A percentile compares a stretch with the other conserved stretches of the same genome.
Evolutionary conservation across 2,888 invertebrate species (phyloP).

Genomic region (Panzeria rudis): DNA sequence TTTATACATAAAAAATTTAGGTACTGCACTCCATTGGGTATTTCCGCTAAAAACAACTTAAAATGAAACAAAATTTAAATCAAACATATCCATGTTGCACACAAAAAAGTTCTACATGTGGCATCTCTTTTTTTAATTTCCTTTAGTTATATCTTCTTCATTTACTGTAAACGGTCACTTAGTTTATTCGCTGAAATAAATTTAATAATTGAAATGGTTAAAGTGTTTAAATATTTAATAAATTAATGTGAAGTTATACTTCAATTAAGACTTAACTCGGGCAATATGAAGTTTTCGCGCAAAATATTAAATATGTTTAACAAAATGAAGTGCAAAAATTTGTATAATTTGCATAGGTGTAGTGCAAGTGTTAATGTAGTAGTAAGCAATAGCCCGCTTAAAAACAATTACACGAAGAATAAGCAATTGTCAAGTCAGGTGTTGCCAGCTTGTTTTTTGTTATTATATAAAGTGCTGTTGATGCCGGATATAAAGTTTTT

Average conservation of each 20-base stretch:
- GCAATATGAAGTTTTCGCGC: background rate
- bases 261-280: no score
- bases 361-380: background rate
- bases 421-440: background rate
- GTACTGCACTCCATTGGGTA: no score
- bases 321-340: background rate
- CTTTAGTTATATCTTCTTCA: slow-evolving; percentile 30
- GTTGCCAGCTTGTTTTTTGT: background rate
- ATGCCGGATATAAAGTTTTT: background rate
- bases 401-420: background rate
- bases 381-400: background rate
- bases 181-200: background rate
- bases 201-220: background rate
- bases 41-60: no score
- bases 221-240: background rate
- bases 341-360: background rate
- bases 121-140: slow-evolving; percentile 12
- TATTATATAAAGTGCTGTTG: background rate
- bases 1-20: no score
- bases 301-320: background rate
- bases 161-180: background rate
- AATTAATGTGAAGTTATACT: background rate
- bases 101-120: background rate
- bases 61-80: background rate
- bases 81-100: background rate